Conservation (phyloP, 2,113 vertebrate species). For the Anguilla rostrata region DNA sequence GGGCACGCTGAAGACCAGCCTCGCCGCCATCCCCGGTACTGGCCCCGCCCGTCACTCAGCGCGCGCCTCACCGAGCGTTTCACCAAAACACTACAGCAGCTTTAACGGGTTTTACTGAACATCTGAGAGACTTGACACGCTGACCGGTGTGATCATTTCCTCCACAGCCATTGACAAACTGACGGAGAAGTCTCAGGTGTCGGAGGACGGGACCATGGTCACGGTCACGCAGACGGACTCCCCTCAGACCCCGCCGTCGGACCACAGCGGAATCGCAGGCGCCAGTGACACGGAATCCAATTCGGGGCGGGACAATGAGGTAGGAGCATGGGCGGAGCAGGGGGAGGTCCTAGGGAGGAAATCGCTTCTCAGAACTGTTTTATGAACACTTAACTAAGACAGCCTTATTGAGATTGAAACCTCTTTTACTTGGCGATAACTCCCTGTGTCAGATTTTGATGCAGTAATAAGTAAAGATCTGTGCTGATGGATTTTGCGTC, state of each 20-base stretch:
- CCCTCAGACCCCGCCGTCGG: constrained; percentile 48
- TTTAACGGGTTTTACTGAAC: neutral
- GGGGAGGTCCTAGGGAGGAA: neutral
- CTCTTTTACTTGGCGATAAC: no score
- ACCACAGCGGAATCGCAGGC: constrained; percentile 56
- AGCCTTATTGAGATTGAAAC: no score
- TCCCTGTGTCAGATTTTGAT: neutral
- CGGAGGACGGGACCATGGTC: constrained; percentile 92
- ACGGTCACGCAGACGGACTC: constrained; percentile 73
- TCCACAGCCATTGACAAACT: constrained; percentile 89
- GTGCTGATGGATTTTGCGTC: neutral
- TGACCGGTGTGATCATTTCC: neutral
- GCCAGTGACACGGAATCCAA: constrained; percentile 72
- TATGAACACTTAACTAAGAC: neutral
- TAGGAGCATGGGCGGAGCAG: constrained; percentile 32
- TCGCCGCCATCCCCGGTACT: constrained; percentile 91
- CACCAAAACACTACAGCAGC: no score
- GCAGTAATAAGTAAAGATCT: no score
- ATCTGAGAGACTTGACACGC: neutral
- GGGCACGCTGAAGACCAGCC: constrained; percentile 88
- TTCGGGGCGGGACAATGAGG: constrained; percentile 72
- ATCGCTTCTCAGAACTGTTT: neutral
- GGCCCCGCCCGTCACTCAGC: neutral
- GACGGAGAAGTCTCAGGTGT: constrained; percentile 96
- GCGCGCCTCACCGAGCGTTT: no score